phyloP scores from a whole-genome alignment of 2,888 invertebrate genomes.

The Noctua janthina region DNA sequence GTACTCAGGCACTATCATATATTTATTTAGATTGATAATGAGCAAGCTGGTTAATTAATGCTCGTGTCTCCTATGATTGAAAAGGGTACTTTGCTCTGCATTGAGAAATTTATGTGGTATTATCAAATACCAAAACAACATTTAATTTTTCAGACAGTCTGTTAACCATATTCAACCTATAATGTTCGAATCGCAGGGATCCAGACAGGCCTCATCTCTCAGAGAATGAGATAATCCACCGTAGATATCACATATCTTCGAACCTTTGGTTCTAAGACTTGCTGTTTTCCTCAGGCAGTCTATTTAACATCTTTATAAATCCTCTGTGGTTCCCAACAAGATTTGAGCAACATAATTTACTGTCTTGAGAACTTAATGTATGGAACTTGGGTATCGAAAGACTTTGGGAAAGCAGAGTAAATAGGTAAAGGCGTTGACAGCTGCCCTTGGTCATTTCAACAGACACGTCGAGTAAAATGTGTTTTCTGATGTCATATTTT shows the following conservation, averaged over 20 bases:
- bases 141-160: background rate
- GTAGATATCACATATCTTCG: background rate
- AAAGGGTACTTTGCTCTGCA: no score
- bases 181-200: background rate
- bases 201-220: no score
- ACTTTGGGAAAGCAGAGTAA: background rate
- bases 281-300: background rate
- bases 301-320: background rate
- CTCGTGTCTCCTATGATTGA: no score
- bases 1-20: no score
- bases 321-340: background rate
- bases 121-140: background rate
- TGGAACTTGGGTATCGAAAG: background rate
- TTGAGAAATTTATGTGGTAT: background rate
- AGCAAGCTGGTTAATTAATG: no score
- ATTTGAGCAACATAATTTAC: background rate
- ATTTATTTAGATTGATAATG: no score
- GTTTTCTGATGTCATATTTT: background rate
- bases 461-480: background rate
- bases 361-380: background rate
- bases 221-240: no score
- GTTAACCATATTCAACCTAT: no score
- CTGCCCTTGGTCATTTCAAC: constrained; percentile 7
- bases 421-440: background rate
- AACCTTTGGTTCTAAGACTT: background rate